Percentiles rank a stretch among this genome's conserved stretches.
These are phyloP conservation scores for Hydra vulgaris DNA, from an alignment of 30 jellyfish, hydroid and myxozoan species.

Conservation along the genomic window DNA sequence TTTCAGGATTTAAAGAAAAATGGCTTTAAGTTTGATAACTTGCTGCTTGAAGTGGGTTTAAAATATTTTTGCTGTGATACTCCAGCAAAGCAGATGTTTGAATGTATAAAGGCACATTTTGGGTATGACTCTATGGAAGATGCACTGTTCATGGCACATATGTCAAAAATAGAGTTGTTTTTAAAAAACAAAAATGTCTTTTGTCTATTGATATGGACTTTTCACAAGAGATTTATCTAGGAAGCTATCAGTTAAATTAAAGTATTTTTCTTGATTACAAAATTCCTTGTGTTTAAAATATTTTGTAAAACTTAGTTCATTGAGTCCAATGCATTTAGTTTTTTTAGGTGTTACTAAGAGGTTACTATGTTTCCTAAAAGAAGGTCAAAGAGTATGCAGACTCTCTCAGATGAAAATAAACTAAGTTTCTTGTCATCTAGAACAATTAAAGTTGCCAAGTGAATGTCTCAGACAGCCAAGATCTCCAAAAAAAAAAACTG, in stretches of 20 bases:
- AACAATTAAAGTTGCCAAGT: constrained; percentile 17
- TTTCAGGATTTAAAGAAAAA: background rate
- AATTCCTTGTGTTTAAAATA: constrained; percentile 21
- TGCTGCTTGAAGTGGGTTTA: background rate
- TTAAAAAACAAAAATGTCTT: background rate
- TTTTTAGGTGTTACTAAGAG: constrained; percentile 41
- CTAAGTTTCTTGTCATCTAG: constrained; percentile 24
- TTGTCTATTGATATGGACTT: constrained; percentile 1
- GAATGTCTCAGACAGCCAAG: constrained; percentile 53
- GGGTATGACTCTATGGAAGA: constrained; percentile 49
- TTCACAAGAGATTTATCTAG: background rate
- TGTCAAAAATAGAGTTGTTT: constrained; percentile 11
- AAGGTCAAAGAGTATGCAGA: constrained; percentile 28
- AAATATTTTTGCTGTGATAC: constrained; percentile 25
- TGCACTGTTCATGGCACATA: constrained; percentile 30
- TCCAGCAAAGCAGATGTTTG: constrained; percentile 39
- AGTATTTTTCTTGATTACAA: constrained; percentile 16
- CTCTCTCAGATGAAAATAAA: constrained; percentile 19
- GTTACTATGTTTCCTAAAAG: background rate
- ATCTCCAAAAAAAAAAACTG: constrained; percentile 13
- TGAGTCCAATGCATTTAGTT: constrained; percentile 29
- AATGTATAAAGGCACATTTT: constrained; percentile 18
- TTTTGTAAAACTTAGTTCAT: constrained; percentile 22
- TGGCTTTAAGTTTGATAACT: background rate
- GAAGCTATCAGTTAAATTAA: constrained; percentile 8